Evolutionary conservation across 2,113 vertebrate genomes (phyloP).

Genomic region (Hippocampus barbouri): DNA sequence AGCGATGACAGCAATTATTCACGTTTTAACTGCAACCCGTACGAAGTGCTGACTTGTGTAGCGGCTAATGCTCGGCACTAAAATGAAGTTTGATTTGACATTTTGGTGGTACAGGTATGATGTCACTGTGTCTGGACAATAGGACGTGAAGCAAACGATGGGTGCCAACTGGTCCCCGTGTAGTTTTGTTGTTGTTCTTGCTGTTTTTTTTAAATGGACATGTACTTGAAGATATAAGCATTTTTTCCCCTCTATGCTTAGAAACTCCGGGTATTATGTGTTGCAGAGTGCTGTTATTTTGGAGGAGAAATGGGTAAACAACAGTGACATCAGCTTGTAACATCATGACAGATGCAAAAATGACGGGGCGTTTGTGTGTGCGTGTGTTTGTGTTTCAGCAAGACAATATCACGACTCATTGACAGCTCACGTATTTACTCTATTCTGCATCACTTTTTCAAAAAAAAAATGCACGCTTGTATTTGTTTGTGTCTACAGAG

Average conservation of each 20-base stretch:
- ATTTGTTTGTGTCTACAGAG: slow-evolving; percentile 76
- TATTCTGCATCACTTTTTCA: slow-evolving; percentile 4
- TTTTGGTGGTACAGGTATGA: slow-evolving; percentile 64
- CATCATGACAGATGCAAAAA: slow-evolving; percentile 10
- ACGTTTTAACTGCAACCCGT: background rate
- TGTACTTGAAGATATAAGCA: background rate
- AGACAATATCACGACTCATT: background rate
- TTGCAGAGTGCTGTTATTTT: background rate
- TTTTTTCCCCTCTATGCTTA: too few species aligned
- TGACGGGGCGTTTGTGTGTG: background rate
- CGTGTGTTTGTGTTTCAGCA: background rate
- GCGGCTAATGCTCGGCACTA: background rate
- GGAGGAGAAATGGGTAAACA: slow-evolving; percentile 32
- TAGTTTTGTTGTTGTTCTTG: background rate
- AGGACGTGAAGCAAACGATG: slow-evolving; percentile 34
- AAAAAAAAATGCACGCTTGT: slow-evolving; percentile 32
- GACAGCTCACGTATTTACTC: background rate
- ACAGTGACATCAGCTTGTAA: slow-evolving; percentile 33
- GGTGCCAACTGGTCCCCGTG: slow-evolving; percentile 33
- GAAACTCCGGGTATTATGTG: background rate
- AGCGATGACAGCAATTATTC: slow-evolving; percentile 25
- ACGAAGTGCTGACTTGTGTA: background rate
- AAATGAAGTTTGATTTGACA: slow-evolving; percentile 42
- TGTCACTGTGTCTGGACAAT: slow-evolving; percentile 63
- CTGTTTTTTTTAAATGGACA: too few species aligned